Conservation (phyloP, 2,888 invertebrate genomes). For the Corbicula japonica region DNA sequence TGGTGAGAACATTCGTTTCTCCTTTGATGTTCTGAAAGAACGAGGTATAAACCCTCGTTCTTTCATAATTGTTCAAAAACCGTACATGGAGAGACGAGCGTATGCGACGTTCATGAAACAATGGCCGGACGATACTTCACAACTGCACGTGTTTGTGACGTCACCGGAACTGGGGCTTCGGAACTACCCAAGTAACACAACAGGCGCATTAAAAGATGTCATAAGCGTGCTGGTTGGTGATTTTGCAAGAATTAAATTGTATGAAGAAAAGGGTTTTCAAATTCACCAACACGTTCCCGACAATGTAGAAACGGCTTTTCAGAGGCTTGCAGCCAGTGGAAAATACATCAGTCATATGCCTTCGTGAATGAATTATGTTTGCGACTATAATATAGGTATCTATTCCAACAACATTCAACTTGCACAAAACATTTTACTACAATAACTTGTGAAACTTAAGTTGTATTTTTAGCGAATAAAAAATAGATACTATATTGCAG, state of each 20-base stretch:
- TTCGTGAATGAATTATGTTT: background rate
- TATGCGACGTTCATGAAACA: slow-evolving; percentile 83
- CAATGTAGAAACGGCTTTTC: slow-evolving; percentile 66
- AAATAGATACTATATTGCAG: no score
- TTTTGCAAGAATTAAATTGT: slow-evolving; percentile 75
- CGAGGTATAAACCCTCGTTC: slow-evolving; percentile 48
- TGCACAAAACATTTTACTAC: no score
- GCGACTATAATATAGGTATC: no score
- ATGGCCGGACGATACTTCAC: slow-evolving; percentile 73
- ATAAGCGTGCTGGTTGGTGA: slow-evolving; percentile 76
- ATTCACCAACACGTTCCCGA: slow-evolving; percentile 75
- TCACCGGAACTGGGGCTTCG: slow-evolving; percentile 78
- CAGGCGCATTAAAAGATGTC: slow-evolving; percentile 71
- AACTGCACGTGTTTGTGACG: slow-evolving; percentile 70
- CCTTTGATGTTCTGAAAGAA: slow-evolving; percentile 68
- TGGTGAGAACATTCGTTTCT: slow-evolving; percentile 79
- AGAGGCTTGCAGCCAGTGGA: slow-evolving; percentile 34
- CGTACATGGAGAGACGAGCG: slow-evolving; percentile 81
- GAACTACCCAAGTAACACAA: slow-evolving; percentile 74
- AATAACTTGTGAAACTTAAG: no score
- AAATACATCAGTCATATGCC: slow-evolving; percentile 57
- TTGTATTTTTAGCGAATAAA: no score
- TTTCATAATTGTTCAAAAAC: slow-evolving; percentile 81
- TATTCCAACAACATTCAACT: no score
- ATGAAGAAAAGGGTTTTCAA: slow-evolving; percentile 78